Base-by-base conservation (phyloP, 1,140 invertebrate species). In the Venturia canescens region DNA sequence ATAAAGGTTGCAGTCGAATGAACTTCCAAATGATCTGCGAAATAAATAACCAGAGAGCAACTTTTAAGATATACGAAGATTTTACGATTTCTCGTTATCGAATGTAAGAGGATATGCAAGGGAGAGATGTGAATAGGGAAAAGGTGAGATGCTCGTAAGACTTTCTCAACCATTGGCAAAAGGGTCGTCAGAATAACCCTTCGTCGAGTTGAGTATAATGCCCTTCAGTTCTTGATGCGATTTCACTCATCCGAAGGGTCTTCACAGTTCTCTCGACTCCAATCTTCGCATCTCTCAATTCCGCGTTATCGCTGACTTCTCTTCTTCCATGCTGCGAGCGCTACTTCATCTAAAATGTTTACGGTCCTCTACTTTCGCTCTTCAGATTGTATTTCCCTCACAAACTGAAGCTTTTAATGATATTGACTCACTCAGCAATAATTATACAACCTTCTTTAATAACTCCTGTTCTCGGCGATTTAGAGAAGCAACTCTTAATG, bases 261-360 rank as follows among this genome's bases (percentile, higher is more conserved):
- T 53, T 53, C 23, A n/a, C 48, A 44, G 38, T 63, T 63, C 71
- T 44, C 44, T 53, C 71, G 23, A 50, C 48, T 74, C 48, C 71
- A 18, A 53, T 48, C 44, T 29, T 53, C 23, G 23, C 69, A 27
- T 53, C 71, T 74, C 71, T 53, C 70, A 74, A 74, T 44, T 74
- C 38, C n/a, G 27, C 60, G 21, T 44, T 53, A 74, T 23, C 21
- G 44, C 26, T 34, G n/a, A 74, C 71, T 74, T 53, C 48, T 21
- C 71, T 74, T 0, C 44, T 13, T 71, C n/a, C 34, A 48, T 21
- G 38, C 50, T 53, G 38, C 50, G n/a, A 27, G 26, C 23, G n/a
- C 44, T 53, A 53, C 71, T 74, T 53, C 44, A 53, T 11, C 44
- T 74, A 53, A 74, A 74, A 74, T 53, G 71, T 74, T 74, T 74